phyloP scores from a whole-genome alignment of 2,113 vertebrate species.

The Brevimyrus niger region DNA sequence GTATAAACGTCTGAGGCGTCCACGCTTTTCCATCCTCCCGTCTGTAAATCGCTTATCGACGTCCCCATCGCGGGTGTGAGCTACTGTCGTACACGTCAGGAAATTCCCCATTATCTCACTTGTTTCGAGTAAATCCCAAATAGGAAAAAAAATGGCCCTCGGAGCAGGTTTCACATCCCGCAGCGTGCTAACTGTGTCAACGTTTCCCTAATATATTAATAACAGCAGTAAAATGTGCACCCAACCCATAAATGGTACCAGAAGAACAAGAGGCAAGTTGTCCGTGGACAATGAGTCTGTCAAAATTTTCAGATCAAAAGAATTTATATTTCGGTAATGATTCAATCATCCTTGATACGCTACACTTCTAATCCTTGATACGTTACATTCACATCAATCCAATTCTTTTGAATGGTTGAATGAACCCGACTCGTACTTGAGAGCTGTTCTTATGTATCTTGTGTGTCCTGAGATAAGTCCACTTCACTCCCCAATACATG shows the following conservation, averaged over 20 bases:
- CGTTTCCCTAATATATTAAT: neutral
- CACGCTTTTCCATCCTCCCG: neutral
- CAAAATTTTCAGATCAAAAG: neutral
- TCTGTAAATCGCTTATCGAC: neutral
- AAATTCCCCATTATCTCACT: conserved; percentile 6
- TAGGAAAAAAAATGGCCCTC: neutral
- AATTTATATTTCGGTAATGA: neutral
- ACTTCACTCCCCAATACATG: neutral
- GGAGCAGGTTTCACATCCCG: neutral
- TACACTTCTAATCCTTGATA: neutral
- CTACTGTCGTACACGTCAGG: neutral
- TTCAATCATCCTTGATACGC: neutral
- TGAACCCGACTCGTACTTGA: no score
- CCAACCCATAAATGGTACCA: neutral
- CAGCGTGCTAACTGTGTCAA: neutral
- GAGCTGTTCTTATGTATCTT: no score
- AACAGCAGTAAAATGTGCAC: neutral
- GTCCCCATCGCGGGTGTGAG: neutral
- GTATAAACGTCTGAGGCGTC: neutral
- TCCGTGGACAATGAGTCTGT: conserved; percentile 2
- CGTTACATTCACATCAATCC: neutral
- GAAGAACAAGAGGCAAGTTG: conserved; percentile 29
- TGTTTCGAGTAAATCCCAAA: neutral
- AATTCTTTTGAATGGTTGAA: no score
- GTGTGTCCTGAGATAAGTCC: neutral